Base-by-base conservation (phyloP, 2,797 vertebrate genomes). In the Propithecus perrieri region DNA sequence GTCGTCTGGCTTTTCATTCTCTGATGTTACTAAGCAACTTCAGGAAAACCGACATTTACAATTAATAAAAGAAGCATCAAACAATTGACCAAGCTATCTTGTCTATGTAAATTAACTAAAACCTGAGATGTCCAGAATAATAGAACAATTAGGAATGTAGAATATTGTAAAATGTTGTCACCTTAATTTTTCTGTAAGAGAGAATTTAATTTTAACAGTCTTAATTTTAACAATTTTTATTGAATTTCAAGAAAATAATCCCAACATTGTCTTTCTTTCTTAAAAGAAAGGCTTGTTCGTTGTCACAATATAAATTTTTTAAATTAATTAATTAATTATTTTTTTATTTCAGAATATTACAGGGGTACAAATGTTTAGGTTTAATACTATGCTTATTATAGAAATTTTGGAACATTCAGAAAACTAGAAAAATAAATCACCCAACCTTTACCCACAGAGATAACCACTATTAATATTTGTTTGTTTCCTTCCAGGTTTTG, bases 1-100 rank as follows among this genome's bases (percentile, higher is more conserved):
- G 71, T 61, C 97, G 74, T 90, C 85, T 93, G 86, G 84, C 59
- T 97, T 97, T 22, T 80, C 86, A 97, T 97, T 97, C 79, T 96
- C 91, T 97, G 93, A 96, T 94, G 96, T 97, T 98, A 97, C 85
- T 97, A 98, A 98, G 95, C 96, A 98, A 98, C 96, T 98, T 97
- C 43, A 86, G 89, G 89, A 96, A 98, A 97, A 92, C 57, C 85
- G 95, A 53, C 89, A 97, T 95, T 98, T 90, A 67, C 24, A 97
- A 93, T 91, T 95, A 98, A 97, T 96, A 97, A 98, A 96, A 96
- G 92, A 92, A 93, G 87, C 83, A 96, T 84, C 35, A 86, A 97
- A 85, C 5, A 97, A 90, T 94, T 92, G 98, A 97, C 71, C 85
- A 92, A 98, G 48, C 86, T 91, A 89, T 83, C 72, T 92, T 95